Evolutionary conservation across 2,888 invertebrate genomes (phyloP), one percentile per base, ranked within the genome.

Genomic region (Metellina segmentata): DNA sequence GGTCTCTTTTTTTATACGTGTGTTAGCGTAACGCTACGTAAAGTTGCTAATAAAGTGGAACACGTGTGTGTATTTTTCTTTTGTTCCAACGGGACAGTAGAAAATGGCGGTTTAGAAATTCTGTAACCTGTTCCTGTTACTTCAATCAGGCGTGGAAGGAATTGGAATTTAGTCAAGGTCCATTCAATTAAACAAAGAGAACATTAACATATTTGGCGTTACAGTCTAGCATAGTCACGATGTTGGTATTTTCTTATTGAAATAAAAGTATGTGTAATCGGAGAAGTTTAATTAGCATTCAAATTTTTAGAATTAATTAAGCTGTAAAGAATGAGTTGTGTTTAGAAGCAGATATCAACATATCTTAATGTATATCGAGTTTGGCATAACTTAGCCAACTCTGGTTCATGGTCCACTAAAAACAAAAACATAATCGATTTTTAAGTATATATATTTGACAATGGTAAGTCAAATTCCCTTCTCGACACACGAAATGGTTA

Each of bases 21-120:
- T 1, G 5, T 71, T 69, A 16, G n/a, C n/a, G 71, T 71, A 20
- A 71, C n/a, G 34, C 34, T 16, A 61, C 61, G 11, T 16, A 61
- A 11, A 34, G 53, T 61, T 52, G 19, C 20, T 61, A 61, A 81
- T 81, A 61, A 81, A 81, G 79, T 81, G 61, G 61, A 61, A 78
- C 78, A 20, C 4, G 11, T 13, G n/a, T 6, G 7, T 53, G 34
- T 81, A n/a, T 78, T 34, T 34, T 52, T 51, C 20, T 9, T 6
- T 7, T 77, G 77, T 61, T 61, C 34, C 34, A 4, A 34, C 34
- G 4, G 34, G 34, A 34, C 34, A 34, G 61, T 61, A 16, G 61
- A 61, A 5, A 34, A 61, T 61, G 16, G 61, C 61, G 61, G 61
- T 61, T 61, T 61, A 61, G 61, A 61, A 61, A 61, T 16, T 8